phyloP scores from a whole-genome alignment of 2,888 invertebrate species.

The Cistogaster globosa region DNA sequence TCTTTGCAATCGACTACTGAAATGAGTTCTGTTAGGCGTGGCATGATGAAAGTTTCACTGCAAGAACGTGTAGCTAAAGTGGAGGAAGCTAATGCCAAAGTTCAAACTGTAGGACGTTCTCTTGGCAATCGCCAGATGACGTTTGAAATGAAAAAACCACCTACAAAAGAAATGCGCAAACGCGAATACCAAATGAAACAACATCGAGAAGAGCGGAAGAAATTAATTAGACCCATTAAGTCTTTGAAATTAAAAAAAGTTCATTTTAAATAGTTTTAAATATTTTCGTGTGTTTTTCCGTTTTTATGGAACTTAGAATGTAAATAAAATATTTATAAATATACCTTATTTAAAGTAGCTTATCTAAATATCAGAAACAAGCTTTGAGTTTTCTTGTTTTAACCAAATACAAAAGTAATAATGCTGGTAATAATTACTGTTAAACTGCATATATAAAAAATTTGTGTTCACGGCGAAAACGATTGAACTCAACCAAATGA shows the following conservation, averaged over 20 bases:
- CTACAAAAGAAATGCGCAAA: conserved; percentile 84
- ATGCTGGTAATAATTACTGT: no score
- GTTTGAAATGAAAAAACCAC: conserved; percentile 86
- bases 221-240: conserved; percentile 85
- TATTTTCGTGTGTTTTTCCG: no score
- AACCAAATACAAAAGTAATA: no score
- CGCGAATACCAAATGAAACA: conserved; percentile 86
- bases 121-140: conserved; percentile 91
- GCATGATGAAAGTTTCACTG: conserved; percentile 82
- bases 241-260: conserved; percentile 82
- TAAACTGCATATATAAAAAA: no score
- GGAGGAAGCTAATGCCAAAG: conserved; percentile 83
- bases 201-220: conserved; percentile 88
- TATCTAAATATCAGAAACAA: no score
- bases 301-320: conserved; percentile 12
- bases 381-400: no score
- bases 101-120: conserved; percentile 84
- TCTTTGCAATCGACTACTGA: conserved; percentile 80
- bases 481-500: no score
- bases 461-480: no score
- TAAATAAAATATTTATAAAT: conserved; percentile 43
- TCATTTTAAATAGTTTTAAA: conserved; percentile 79
- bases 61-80: conserved; percentile 88
- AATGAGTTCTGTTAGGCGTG: conserved; percentile 85
- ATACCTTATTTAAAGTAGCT: no score